A percentile compares a stretch with the other conserved stretches of the same genome.
phyloP scores from a whole-genome alignment of 2,888 invertebrate genomes.

The Ectemnius continuus region DNA sequence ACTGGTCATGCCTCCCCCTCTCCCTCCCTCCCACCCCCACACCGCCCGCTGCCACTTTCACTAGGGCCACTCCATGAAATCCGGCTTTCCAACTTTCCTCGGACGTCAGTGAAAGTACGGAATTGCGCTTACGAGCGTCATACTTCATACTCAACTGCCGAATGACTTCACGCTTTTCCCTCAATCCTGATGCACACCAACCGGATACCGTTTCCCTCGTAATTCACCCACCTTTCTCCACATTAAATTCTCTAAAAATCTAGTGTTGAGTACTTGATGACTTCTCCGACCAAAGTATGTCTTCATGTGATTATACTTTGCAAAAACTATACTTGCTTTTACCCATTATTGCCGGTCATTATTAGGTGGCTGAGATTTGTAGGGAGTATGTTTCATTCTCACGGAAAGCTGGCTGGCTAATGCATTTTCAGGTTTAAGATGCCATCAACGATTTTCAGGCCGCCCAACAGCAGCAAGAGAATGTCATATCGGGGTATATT shows the following conservation, averaged over 20 bases:
- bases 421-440: conserved; percentile 16
- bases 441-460: conserved; percentile 31
- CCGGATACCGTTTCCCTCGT: too few relatives aligned
- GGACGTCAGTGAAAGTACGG: conserved; percentile 25
- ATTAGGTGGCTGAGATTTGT: too few relatives aligned
- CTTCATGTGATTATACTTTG: too few relatives aligned
- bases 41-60: conserved; percentile 27
- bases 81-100: conserved; percentile 32
- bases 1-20: conserved; percentile 13
- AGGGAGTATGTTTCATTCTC: not conserved
- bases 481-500: conserved; percentile 49
- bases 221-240: too few relatives aligned
- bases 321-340: too few relatives aligned
- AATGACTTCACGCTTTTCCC: too few relatives aligned
- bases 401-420: conserved; percentile 24
- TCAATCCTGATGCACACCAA: too few relatives aligned
- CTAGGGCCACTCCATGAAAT: conserved; percentile 33
- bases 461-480: conserved; percentile 28
- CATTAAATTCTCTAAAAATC: too few relatives aligned
- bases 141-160: too few relatives aligned
- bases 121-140: not conserved
- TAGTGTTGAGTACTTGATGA: too few relatives aligned
- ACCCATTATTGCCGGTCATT: too few relatives aligned
- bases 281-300: too few relatives aligned
- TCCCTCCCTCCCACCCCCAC: not conserved